Percentiles rank a stretch among this genome's conserved stretches.
phyloP scores from a whole-genome alignment of 2,888 invertebrate species.

The Disparrhopalites patrizii region DNA sequence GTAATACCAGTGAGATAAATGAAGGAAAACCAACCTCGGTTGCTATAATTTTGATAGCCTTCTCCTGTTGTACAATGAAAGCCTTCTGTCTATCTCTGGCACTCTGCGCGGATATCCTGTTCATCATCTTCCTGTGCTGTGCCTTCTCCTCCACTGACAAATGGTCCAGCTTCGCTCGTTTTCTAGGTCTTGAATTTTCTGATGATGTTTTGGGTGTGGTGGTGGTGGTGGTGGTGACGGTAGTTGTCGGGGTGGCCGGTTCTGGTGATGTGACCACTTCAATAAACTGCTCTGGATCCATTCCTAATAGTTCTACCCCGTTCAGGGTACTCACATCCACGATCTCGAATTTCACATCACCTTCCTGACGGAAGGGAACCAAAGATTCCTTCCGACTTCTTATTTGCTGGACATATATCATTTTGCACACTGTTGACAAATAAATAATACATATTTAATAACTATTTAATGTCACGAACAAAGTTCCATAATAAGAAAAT shows the following conservation, averaged over 20 bases:
- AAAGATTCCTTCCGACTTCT: constrained; percentile 42
- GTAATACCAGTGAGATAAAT: background rate
- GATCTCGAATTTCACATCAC: constrained; percentile 38
- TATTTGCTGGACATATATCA: constrained; percentile 38
- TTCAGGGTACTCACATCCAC: constrained; percentile 36
- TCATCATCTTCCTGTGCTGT: constrained; percentile 48
- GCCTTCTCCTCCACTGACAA: constrained; percentile 45
- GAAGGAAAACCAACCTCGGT: constrained; percentile 26
- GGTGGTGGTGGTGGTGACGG: background rate
- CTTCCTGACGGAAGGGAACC: constrained; percentile 35
- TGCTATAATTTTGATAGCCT: constrained; percentile 35
- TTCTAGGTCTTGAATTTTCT: constrained; percentile 38
- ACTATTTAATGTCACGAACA: background rate
- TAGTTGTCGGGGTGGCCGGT: constrained; percentile 8
- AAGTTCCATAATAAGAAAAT: background rate
- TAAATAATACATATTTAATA: background rate
- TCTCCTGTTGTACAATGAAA: constrained; percentile 42
- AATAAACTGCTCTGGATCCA: constrained; percentile 33
- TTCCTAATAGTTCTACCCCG: constrained; percentile 23
- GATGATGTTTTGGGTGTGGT: too few relatives aligned
- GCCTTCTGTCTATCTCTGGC: constrained; percentile 47
- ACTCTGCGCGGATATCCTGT: constrained; percentile 48
- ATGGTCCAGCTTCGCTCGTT: constrained; percentile 46
- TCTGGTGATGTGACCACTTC: constrained; percentile 36
- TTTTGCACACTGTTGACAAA: constrained; percentile 19